Base-by-base conservation (phyloP, 2,113 vertebrate genomes). In the Struthio camelus region DNA sequence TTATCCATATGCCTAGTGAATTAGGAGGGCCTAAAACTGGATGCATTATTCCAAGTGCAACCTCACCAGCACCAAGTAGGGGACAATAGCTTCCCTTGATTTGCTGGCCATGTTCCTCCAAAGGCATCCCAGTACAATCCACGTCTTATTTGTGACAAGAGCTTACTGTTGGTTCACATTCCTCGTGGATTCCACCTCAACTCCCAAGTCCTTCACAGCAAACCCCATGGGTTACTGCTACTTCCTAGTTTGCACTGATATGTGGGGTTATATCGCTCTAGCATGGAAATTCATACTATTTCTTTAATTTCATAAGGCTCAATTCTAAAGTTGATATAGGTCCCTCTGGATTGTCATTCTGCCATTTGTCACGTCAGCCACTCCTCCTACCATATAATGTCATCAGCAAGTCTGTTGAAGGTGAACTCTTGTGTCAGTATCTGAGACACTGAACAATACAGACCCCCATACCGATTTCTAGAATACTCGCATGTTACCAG, bases 401-500 rank as follows among this genome's bases (percentile, higher is more conserved):
- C 46, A 48, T 48, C 19, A 18, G 46, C 17, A 48, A 48, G 46
- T 19, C 18, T 48, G 24, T 3, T 78, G 22, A 87, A 14, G 2
- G 16, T 54, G 56, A 89, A 71, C 0, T 2, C 24, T 46, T 34
- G 10, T 23, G 46, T 79, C 9, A 5, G 56, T 80, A 51, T 8
- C 9, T 3, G 15, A 91, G n/a, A 64, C 58, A 61, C 66, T 44
- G 66, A 80, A 62, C 24, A 76, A 72, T 9, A 85, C 6, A 83
- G 24, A 85, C 2, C 5, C 5, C 30, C 71, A 20, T 28, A 42
- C 17, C 81, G 67, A 59, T 27, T 89, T 79, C 34, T 32, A n/a
- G 14, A 40, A n/a, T 18, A 59, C 20, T 59, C 2, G 1, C 2
- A 1, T 1, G 0, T 54, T 59, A 76, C 9, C 34, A 34, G 59